Evolutionary conservation across 2,797 vertebrate species (phyloP).

Genomic region (Leucoraja ocellata): DNA sequence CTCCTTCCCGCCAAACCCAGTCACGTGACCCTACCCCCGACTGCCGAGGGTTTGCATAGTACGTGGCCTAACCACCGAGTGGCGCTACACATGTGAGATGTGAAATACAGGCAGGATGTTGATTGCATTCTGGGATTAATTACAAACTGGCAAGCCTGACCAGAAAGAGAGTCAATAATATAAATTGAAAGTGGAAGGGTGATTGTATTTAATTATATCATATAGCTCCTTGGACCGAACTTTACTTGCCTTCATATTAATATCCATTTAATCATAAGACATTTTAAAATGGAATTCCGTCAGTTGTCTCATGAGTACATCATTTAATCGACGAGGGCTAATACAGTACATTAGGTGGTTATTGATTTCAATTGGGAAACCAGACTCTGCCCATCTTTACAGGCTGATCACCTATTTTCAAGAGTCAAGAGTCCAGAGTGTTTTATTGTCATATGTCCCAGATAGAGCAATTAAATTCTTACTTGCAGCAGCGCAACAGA

Average conservation of each 20-base stretch:
- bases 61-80: no score
- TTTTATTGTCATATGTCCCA: no score
- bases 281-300: background rate
- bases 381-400: background rate
- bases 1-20: no score
- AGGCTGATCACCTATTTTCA: background rate
- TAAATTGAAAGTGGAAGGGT: background rate
- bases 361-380: background rate
- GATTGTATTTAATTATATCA: background rate
- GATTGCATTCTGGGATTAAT: background rate
- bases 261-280: background rate
- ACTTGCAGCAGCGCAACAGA: no score
- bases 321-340: no score
- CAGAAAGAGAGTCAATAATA: background rate
- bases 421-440: no score
- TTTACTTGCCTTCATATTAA: background rate
- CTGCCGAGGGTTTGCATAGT: no score
- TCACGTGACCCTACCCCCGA: no score
- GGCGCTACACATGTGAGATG: no score
- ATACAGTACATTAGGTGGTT: background rate
- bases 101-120: background rate
- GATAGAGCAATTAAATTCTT: no score
- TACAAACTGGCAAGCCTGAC: background rate
- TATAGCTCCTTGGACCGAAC: background rate
- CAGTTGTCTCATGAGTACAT: background rate